Conservation (phyloP, 1,140 invertebrate genomes). For the Ditylenchus dipsaci region DNA sequence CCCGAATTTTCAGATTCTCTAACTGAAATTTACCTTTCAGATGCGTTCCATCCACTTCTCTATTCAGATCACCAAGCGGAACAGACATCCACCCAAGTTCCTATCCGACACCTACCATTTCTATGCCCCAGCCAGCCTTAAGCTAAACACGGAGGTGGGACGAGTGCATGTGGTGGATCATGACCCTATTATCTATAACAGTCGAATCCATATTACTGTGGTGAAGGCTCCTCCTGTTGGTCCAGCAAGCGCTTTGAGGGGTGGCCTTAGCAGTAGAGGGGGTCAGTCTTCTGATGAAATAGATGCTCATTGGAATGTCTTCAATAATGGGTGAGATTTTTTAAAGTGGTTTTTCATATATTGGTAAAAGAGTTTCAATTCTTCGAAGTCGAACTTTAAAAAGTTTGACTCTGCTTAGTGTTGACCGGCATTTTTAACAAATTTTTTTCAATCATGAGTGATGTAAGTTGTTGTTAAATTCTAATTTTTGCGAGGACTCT, state of each 20-base stretch:
- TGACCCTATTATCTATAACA: constrained; percentile 49
- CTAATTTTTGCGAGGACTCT: no score
- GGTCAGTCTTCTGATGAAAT: not conserved
- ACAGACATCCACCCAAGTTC: constrained; percentile 43
- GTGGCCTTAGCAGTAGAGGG: not conserved
- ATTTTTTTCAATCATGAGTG: no score
- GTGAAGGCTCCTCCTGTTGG: not conserved
- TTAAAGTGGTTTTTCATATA: not conserved
- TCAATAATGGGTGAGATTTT: constrained; percentile 31
- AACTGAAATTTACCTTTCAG: constrained; percentile 13
- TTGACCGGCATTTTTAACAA: no score
- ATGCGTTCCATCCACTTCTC: constrained; percentile 45
- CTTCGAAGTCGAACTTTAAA: no score
- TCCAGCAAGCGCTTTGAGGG: not conserved
- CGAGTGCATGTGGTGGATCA: constrained; percentile 28
- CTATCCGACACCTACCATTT: constrained; percentile 32
- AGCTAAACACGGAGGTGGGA: constrained; percentile 40
- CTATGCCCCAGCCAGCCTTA: constrained; percentile 32
- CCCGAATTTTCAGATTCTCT: not conserved
- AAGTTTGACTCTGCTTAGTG: no score
- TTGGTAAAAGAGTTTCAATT: not conserved
- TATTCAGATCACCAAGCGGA: constrained; percentile 42
- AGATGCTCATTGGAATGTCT: constrained; percentile 29
- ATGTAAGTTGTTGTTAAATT: no score
- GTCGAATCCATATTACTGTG: constrained; percentile 29